Percentiles rank a stretch among this genome's conserved stretches.
Conservation (phyloP, 2,113 vertebrate species). For the Carlito syrichta region DNA sequence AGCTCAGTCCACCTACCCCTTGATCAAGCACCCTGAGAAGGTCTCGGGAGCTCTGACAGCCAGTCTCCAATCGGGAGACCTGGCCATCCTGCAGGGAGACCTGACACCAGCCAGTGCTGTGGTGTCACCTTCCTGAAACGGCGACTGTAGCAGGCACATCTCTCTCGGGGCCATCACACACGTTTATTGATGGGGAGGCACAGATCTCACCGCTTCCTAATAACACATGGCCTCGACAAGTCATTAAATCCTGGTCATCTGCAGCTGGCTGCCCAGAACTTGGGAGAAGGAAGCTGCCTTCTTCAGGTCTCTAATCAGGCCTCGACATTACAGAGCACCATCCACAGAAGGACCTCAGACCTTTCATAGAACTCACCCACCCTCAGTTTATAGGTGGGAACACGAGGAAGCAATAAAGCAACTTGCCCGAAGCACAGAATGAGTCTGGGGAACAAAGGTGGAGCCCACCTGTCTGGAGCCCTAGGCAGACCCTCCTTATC, state of each 20-base stretch:
- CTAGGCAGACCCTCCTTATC: background rate
- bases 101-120: too few relatives aligned
- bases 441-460: background rate
- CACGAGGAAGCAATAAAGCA: background rate
- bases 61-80: background rate
- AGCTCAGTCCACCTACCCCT: background rate
- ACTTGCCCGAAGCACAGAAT: background rate
- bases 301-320: background rate
- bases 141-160: background rate
- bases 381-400: background rate
- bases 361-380: background rate
- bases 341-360: slow-evolving; percentile 4
- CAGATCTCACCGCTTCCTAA: slow-evolving; percentile 52
- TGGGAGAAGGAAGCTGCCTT: background rate
- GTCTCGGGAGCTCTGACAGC: background rate
- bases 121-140: background rate
- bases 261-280: background rate
- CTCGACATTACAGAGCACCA: background rate
- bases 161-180: background rate
- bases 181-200: slow-evolving; percentile 36
- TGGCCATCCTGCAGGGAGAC: too few relatives aligned
- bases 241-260: background rate
- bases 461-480: background rate
- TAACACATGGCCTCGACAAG: slow-evolving; percentile 4
- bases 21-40: background rate